Base-by-base conservation (phyloP, 1,140 invertebrate genomes). In the Propsilocerus akamusi region DNA sequence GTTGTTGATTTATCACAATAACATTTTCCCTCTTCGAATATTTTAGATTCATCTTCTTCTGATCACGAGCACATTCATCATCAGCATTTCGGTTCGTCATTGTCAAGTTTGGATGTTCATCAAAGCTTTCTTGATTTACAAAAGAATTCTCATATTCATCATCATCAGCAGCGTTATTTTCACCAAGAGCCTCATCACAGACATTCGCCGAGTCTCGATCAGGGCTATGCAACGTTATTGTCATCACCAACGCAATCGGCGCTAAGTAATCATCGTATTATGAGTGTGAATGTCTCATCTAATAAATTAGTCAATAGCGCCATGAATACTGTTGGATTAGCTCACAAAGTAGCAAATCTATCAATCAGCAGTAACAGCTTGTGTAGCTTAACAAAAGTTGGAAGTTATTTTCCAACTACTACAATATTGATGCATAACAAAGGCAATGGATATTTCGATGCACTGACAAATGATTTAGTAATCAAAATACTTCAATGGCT, bases 191-290 rank as follows among this genome's bases (percentile, higher is more conserved):
- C 34, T 5, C 14, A 20, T 0, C 34, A 41, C 25, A 63, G 72
- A 53, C 65, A 68, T 41, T 69, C 67, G 50, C 75, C 80, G 24
- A 79, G 73, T 54, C 61, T 81, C 20, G 80, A 83, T 61, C 76
- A 83, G 59, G 81, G 82, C 6, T 85, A 85, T 63, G 80, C 83
- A 55, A 85, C 82, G 2, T 63, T 85, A 32, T 75, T 81, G 2
- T 72, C 73, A 14, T 73, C 69, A 53, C 70, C 68, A 48, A 63
- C 53, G 49, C 67, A 56, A 10, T 65, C 57, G 24, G 62, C 54
- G 7, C 54, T 60, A 22, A 61, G 56, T 28, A 55, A 52, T 37
- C 58, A 54, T 48, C 25, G 53, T 28, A 55, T 48, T 48, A 51
- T 54, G 10, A 49, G 52, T 4, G 53, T 53, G 10, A 54, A 53